Evolutionary conservation across 2,113 vertebrate species (phyloP).

Genomic region (Seriola aureovittata): DNA sequence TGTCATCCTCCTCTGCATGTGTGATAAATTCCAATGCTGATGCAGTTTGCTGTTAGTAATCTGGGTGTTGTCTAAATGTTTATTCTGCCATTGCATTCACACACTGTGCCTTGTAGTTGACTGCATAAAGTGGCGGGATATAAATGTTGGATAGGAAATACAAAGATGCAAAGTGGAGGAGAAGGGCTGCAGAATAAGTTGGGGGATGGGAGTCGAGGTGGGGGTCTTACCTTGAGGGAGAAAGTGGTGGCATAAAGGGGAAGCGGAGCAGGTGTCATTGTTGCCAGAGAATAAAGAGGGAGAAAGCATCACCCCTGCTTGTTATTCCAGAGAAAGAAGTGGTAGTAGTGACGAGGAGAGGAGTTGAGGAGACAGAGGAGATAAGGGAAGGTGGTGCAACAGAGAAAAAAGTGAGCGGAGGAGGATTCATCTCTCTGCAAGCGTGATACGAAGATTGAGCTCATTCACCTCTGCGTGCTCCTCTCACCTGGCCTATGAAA

Average conservation of each 20-base stretch:
- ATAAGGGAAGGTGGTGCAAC: slow-evolving; percentile 10
- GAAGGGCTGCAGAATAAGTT: neutral
- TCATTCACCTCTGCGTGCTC: neutral
- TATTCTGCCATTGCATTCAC: neutral
- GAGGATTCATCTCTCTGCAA: neutral
- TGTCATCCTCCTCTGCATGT: neutral
- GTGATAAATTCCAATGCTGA: neutral
- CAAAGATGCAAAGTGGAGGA: neutral
- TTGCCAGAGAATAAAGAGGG: slow-evolving; percentile 84
- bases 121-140: neutral
- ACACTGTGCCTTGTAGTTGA: neutral
- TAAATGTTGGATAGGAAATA: neutral
- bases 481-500: slow-evolving; percentile 97
- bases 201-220: neutral
- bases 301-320: slow-evolving; percentile 85
- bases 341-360: slow-evolving; percentile 63
- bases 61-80: neutral
- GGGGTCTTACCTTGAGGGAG: slow-evolving; percentile 91
- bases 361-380: slow-evolving; percentile 12
- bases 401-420: slow-evolving; percentile 22
- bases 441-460: neutral
- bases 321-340: slow-evolving; percentile 82
- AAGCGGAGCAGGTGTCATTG: slow-evolving; percentile 89
- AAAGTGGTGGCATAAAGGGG: slow-evolving; percentile 90
- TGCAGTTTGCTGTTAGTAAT: no score